A percentile compares a stretch with the other conserved stretches of the same genome.
Conservation (phyloP, 1,140 invertebrate species). For the Fopius arisanus region DNA sequence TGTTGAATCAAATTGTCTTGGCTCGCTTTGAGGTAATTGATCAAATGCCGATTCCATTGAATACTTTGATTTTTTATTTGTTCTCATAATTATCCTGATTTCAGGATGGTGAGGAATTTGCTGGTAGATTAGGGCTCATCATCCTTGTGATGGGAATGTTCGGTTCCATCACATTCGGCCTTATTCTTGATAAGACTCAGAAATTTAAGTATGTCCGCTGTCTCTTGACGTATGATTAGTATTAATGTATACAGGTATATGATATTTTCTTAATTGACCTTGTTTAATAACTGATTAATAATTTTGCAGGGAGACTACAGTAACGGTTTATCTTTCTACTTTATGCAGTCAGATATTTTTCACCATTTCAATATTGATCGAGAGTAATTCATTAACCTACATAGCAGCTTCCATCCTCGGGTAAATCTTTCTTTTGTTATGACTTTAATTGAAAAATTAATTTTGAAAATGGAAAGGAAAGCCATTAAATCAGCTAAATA, state of each 20-base stretch:
- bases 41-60: not conserved
- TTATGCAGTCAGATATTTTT: slow-evolving; percentile 71
- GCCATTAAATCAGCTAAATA: no score
- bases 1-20: slow-evolving; percentile 72
- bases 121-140: slow-evolving; percentile 75
- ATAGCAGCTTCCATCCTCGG: slow-evolving; percentile 68
- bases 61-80: not conserved
- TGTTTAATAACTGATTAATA: slow-evolving; percentile 20
- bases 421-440: slow-evolving; percentile 46
- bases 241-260: not conserved
- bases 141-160: slow-evolving; percentile 75
- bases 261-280: no score
- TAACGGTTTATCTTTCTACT: slow-evolving; percentile 70
- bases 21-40: slow-evolving; percentile 68
- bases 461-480: no score
- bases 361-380: slow-evolving; percentile 66
- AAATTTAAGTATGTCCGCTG: slow-evolving; percentile 65
- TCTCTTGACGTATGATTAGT: not conserved
- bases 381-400: slow-evolving; percentile 70
- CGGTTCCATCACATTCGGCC: slow-evolving; percentile 74
- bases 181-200: slow-evolving; percentile 74
- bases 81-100: not conserved
- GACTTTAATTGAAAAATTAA: no score
- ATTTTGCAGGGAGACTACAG: slow-evolving; percentile 67
- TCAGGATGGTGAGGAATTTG: slow-evolving; percentile 67